Conservation (phyloP, 2,113 vertebrate species). For the Sigmodon hispidus region DNA sequence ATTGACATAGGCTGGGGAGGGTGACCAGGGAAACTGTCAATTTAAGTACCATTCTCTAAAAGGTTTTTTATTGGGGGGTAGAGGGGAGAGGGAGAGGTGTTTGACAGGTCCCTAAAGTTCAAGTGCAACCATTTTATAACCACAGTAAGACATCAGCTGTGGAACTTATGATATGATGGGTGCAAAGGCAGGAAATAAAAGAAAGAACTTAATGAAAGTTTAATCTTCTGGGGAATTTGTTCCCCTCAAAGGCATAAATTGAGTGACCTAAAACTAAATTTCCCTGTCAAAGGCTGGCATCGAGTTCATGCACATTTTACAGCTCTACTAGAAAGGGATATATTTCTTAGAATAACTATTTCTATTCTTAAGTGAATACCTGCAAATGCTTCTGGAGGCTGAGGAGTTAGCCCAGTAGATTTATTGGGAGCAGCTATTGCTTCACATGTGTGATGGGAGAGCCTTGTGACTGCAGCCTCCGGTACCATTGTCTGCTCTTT, state of each 20-base stretch:
- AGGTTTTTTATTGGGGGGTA: conserved; percentile 75
- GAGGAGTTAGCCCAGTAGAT: conserved; percentile 75
- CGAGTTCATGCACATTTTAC: conserved; percentile 74
- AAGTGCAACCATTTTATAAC: conserved; percentile 83
- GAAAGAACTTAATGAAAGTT: conserved; percentile 87
- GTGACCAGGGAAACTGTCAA: conserved; percentile 65
- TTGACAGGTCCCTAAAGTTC: conserved; percentile 82
- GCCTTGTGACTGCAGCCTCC: neutral
- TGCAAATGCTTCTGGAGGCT: conserved; percentile 70
- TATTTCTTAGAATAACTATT: conserved; percentile 71
- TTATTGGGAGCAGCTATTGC: conserved; percentile 80
- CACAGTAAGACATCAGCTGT: conserved; percentile 82
- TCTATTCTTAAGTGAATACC: conserved; percentile 79
- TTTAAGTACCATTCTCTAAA: conserved; percentile 80
- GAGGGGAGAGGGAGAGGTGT: conserved; percentile 67
- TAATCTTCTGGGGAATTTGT: conserved; percentile 88
- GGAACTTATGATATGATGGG: conserved; percentile 84
- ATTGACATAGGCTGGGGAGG: conserved; percentile 68
- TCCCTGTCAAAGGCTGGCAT: conserved; percentile 85
- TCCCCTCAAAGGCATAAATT: conserved; percentile 84
- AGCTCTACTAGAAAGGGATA: conserved; percentile 56
- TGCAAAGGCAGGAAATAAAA: conserved; percentile 86
- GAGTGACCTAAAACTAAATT: conserved; percentile 81
- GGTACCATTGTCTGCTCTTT: neutral
- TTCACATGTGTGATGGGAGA: neutral